Evolutionary conservation across 2,888 invertebrate genomes (phyloP).

Genomic region (Pterostichus niger): DNA sequence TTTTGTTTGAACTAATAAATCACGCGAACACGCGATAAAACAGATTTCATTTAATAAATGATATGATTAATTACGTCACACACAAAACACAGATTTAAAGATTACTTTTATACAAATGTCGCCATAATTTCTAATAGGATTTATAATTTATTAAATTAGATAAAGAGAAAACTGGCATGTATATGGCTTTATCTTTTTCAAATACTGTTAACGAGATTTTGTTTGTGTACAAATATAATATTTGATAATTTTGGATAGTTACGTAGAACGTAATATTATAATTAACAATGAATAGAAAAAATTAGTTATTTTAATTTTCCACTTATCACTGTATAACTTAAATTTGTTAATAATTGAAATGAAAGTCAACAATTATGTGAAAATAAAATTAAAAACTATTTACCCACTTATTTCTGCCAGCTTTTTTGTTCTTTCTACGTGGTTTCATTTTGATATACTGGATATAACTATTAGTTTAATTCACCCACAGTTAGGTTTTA

Average conservation of each 20-base stretch:
- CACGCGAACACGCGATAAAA: neutral
- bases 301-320: too few species aligned
- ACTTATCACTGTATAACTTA: too few species aligned
- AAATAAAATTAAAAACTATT: neutral
- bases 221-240: neutral
- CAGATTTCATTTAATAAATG: slow-evolving; percentile 27
- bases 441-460: neutral
- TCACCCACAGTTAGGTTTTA: neutral
- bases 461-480: neutral
- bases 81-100: neutral
- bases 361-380: too few species aligned
- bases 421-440: slow-evolving; percentile 32
- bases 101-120: neutral
- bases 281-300: neutral
- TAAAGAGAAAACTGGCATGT: slow-evolving; percentile 10
- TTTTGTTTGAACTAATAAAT: neutral
- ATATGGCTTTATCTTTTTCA: slow-evolving; percentile 6
- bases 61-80: slow-evolving; percentile 30
- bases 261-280: too few species aligned
- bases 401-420: slow-evolving; percentile 13
- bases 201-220: neutral
- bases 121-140: slow-evolving; percentile 20
- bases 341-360: too few species aligned
- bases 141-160: slow-evolving; percentile 21
- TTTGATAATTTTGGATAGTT: neutral